Conservation (phyloP, 1,140 invertebrate species). For the Lasioglossum albipes region DNA sequence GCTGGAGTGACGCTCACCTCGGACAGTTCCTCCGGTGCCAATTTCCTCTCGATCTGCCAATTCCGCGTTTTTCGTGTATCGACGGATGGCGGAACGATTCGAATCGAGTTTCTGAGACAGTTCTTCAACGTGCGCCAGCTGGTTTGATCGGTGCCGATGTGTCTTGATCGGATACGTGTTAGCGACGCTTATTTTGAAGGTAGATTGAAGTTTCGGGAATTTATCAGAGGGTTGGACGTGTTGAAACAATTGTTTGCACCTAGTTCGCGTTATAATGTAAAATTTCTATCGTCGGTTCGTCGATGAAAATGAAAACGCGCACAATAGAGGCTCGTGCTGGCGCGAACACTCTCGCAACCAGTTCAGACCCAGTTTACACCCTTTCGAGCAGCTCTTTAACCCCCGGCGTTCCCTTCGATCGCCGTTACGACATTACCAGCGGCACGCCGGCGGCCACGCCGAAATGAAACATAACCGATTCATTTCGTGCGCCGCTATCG, state of each 20-base stretch:
- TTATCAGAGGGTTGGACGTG: too few relatives aligned
- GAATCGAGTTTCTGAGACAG: constrained; percentile 1
- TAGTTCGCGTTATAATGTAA: too few relatives aligned
- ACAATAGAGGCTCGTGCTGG: background rate
- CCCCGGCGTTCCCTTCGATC: background rate
- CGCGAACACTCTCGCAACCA: background rate
- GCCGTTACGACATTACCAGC: constrained; percentile 37
- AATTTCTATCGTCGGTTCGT: background rate
- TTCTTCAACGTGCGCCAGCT: background rate
- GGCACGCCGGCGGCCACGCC: background rate
- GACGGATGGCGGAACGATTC: background rate
- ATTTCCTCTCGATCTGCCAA: background rate
- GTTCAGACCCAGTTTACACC: background rate
- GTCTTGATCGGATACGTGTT: background rate
- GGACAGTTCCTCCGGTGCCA: background rate
- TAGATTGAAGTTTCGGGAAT: too few relatives aligned
- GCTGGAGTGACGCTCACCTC: too few relatives aligned
- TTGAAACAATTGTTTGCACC: too few relatives aligned
- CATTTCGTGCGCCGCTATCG: constrained; percentile 29
- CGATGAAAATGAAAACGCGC: background rate
- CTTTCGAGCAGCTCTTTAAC: background rate
- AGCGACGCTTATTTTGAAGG: too few relatives aligned
- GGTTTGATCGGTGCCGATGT: background rate
- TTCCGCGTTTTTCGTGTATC: background rate
- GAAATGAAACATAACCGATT: constrained; percentile 57